Evolutionary conservation across 2,797 vertebrate genomes (phyloP).

Genomic region (Lerista edwardsae): DNA sequence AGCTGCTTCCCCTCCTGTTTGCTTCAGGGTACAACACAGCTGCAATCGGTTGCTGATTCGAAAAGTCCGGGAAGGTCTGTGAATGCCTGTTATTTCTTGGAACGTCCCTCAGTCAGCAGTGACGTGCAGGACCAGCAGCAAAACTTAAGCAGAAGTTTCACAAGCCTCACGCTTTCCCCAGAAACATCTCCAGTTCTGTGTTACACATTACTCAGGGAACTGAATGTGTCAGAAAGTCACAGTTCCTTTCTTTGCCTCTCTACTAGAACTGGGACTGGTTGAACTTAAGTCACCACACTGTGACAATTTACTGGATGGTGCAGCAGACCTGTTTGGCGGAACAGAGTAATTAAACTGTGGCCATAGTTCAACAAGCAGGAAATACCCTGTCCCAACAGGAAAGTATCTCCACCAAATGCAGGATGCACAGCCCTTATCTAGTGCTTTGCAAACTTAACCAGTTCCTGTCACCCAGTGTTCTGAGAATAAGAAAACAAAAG

Average conservation of each 20-base stretch:
- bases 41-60: slow-evolving; percentile 44
- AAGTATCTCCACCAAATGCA: slow-evolving; percentile 25
- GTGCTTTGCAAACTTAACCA: slow-evolving; percentile 31
- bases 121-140: slow-evolving; percentile 35
- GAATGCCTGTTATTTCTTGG: slow-evolving; percentile 53
- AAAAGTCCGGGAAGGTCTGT: slow-evolving; percentile 63
- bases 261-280: background rate
- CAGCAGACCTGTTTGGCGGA: background rate
- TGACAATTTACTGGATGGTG: background rate
- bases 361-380: background rate
- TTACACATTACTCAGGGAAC: slow-evolving; percentile 53
- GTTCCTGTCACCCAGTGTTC: slow-evolving; percentile 30
- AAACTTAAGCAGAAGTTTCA: slow-evolving; percentile 67
- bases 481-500: slow-evolving; percentile 36
- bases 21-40: background rate
- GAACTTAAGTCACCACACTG: background rate
- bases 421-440: slow-evolving; percentile 31
- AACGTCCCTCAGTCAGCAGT: slow-evolving; percentile 45
- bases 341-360: background rate
- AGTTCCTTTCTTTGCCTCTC: slow-evolving; percentile 35
- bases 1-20: slow-evolving; percentile 20
- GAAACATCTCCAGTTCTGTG: slow-evolving; percentile 47
- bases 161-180: slow-evolving; percentile 54
- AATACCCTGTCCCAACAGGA: slow-evolving; percentile 36
- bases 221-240: background rate